phyloP scores from a whole-genome alignment of 2,113 vertebrate species.

The Phoxinus phoxinus region DNA sequence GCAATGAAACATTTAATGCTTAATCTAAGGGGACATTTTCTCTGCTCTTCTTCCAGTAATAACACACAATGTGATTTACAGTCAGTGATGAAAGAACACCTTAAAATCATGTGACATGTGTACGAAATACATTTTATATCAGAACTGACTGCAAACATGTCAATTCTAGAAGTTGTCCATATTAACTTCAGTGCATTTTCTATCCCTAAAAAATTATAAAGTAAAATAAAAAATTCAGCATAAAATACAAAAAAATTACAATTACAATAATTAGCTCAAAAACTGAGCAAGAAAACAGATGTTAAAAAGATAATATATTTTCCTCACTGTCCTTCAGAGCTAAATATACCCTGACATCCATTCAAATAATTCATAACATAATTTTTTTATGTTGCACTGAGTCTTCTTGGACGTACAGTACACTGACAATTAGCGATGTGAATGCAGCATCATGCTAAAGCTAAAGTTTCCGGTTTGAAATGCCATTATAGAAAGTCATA shows the following conservation, averaged over 20 bases:
- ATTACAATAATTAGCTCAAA: not conserved
- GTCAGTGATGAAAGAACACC: slow-evolving; percentile 27
- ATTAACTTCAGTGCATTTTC: not conserved
- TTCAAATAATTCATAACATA: slow-evolving; percentile 46
- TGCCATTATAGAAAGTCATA: not conserved
- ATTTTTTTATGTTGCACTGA: not conserved
- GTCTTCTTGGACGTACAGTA: not conserved
- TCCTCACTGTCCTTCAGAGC: slow-evolving; percentile 5
- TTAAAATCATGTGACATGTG: slow-evolving; percentile 17
- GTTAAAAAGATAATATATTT: not conserved
- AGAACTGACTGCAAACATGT: not conserved
- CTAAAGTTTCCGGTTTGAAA: not conserved
- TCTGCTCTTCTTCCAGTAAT: slow-evolving; percentile 12
- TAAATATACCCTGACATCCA: slow-evolving; percentile 20
- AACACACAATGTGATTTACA: slow-evolving; percentile 14
- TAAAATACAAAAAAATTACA: not conserved
- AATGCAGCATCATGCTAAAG: not conserved
- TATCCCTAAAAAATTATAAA: not conserved
- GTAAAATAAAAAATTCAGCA: not conserved
- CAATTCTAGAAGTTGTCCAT: not conserved
- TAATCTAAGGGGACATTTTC: slow-evolving; percentile 22
- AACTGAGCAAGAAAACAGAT: not conserved
- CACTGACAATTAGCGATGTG: not conserved
- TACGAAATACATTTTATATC: slow-evolving; percentile 6
- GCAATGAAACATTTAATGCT: slow-evolving; percentile 17